A percentile compares a stretch with the other conserved stretches of the same genome.
These are phyloP conservation scores for Himalopsyche phryganea DNA, from an alignment of 1,140 invertebrate species.

Conservation along the genomic window DNA sequence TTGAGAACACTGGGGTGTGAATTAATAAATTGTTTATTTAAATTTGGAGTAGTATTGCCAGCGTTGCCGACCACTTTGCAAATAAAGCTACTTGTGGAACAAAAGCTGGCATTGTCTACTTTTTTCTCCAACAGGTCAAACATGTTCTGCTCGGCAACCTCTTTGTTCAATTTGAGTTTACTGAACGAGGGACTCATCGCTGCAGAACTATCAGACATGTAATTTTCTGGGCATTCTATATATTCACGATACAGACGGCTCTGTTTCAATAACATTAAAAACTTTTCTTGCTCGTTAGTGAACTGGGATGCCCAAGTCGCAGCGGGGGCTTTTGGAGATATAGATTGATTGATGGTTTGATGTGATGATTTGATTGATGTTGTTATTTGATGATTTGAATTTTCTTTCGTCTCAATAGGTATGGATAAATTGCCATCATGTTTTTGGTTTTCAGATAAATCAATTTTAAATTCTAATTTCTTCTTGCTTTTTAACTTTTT, in stretches of 20 bases:
- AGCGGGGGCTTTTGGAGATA: too few species aligned
- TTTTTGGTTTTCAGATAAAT: slow-evolving; percentile 16
- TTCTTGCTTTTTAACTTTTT: slow-evolving; percentile 4
- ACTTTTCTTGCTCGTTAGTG: slow-evolving; percentile 48
- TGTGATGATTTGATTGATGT: too few species aligned
- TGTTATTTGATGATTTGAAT: too few species aligned
- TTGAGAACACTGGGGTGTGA: slow-evolving; percentile 41
- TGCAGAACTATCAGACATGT: slow-evolving; percentile 36
- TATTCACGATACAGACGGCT: slow-evolving; percentile 44
- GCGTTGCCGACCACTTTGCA: slow-evolving; percentile 50
- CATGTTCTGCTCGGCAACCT: slow-evolving; percentile 60
- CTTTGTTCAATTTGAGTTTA: slow-evolving; percentile 39
- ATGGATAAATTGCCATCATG: slow-evolving; percentile 5
- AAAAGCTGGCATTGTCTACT: slow-evolving; percentile 66
- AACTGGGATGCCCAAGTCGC: slow-evolving; percentile 44
- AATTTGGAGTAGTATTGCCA: slow-evolving; percentile 47
- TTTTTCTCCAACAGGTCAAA: slow-evolving; percentile 72
- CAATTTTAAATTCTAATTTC: slow-evolving; percentile 1
- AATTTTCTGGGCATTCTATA: slow-evolving; percentile 41
- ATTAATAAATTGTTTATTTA: slow-evolving; percentile 41
- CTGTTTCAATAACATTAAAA: slow-evolving; percentile 44
- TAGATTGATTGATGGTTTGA: too few species aligned
- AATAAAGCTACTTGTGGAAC: slow-evolving; percentile 64
- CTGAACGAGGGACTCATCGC: slow-evolving; percentile 12
- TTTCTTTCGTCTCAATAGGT: background rate